Percentiles rank a stretch among this genome's conserved stretches.
Conservation (phyloP, 2,113 vertebrate species). For the Corvus hawaiiensis region DNA sequence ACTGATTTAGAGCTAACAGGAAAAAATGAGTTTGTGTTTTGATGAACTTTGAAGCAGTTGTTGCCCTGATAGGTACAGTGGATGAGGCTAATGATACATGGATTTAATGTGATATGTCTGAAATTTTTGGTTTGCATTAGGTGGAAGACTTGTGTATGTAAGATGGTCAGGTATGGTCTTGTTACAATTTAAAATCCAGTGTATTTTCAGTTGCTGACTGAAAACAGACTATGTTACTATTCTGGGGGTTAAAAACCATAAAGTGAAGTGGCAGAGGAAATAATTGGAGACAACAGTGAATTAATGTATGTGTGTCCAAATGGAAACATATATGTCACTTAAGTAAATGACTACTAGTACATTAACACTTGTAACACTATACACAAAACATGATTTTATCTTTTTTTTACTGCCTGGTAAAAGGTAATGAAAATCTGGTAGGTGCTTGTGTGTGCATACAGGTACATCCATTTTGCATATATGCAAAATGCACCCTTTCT, state of each 20-base stretch:
- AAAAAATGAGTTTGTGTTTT: background rate
- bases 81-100: background rate
- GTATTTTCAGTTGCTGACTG: background rate
- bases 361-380: background rate
- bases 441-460: background rate
- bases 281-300: background rate
- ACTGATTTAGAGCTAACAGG: background rate
- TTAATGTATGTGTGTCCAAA: background rate
- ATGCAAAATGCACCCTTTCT: background rate
- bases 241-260: background rate
- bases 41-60: background rate
- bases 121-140: background rate
- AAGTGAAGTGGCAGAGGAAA: background rate
- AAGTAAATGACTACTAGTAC: background rate
- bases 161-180: background rate
- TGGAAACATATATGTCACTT: background rate
- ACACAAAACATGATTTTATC: background rate
- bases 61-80: background rate
- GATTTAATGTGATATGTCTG: background rate
- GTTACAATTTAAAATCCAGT: background rate
- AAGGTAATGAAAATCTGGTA: background rate
- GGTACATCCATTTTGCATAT: background rate
- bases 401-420: background rate
- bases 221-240: background rate
- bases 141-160: background rate